Base-by-base conservation (phyloP, 2,888 invertebrate species). In the Scrobipalpa atriplicella region DNA sequence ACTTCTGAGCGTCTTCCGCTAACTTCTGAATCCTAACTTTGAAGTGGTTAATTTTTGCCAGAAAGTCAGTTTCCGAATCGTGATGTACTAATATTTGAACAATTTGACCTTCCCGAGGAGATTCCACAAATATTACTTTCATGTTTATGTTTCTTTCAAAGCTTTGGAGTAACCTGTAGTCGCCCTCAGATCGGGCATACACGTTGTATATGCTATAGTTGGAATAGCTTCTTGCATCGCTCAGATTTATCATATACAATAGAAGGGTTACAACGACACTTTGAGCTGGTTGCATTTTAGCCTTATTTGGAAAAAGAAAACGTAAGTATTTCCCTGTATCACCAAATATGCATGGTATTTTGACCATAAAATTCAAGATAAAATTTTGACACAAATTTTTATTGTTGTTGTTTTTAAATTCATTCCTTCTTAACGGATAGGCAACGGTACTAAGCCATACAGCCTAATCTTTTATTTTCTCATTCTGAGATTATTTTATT, bases 141-240 rank as follows among this genome's bases (percentile, higher is more conserved):
- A 89, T 73, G 36, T 89, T 88, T 67, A 81, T 87, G 51, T 81
- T 73, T 0, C 66, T 66, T 1, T 81, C 80, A 29, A 90, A 68
- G 68, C 83, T 85, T 64, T 82, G 79, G 7, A 91, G 70, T 67
- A 89, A 90, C 13, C 77, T 79, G 69, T 89, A 72, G 39, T 91
- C 89, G 0, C 79, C 80, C 1, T 69, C 58, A 0, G 81, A 78
- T 0, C 66, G 70, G 0, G 89, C 86, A 0, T 71, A 47, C 0
- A 79, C 67, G 16, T 75, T 78, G 29, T 74, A 87, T 0, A 90
- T 69, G 0, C 77, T 73, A 18, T 72, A 89, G 19, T 83, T 80
- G 0, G 78, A 75, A 66, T 90, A 90, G 52, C 64, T 73, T 43
- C 54, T 76, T 39, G 80, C 75, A 39, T 81, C 75, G 54, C 80